Evolutionary conservation across 2,888 invertebrate genomes (phyloP).

Genomic region (Pharmacophagus antenor): DNA sequence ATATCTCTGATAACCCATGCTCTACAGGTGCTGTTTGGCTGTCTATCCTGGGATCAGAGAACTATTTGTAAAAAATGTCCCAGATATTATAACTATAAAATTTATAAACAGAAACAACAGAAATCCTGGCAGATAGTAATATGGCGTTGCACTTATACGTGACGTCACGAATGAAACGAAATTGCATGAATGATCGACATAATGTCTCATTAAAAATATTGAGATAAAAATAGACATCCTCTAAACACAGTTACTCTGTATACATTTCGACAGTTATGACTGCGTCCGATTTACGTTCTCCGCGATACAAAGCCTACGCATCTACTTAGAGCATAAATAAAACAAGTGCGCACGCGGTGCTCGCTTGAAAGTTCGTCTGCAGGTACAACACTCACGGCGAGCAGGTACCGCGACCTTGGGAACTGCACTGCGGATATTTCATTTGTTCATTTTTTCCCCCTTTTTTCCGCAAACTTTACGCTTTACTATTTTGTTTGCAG

Average conservation of each 20-base stretch:
- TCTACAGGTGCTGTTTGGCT: too few species aligned
- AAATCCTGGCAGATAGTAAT: constrained; percentile 19
- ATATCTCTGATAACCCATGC: too few species aligned
- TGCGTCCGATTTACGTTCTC: constrained; percentile 6
- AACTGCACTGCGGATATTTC: constrained; percentile 65
- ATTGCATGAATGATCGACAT: background rate
- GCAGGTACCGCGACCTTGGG: constrained; percentile 70
- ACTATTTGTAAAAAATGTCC: too few species aligned
- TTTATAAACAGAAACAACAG: too few species aligned
- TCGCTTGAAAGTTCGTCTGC: constrained; percentile 67
- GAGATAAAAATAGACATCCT: background rate
- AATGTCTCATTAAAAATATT: background rate
- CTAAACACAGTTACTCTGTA: background rate
- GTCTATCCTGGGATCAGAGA: too few species aligned
- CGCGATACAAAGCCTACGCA: constrained; percentile 41
- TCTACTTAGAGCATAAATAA: constrained; percentile 43
- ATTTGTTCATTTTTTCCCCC: constrained; percentile 58
- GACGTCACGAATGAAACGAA: constrained; percentile 13
- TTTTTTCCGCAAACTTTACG: constrained; percentile 66
- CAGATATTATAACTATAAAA: too few species aligned
- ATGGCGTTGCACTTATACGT: constrained; percentile 6
- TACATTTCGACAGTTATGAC: constrained; percentile 20
- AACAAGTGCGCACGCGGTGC: constrained; percentile 37
- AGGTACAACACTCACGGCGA: constrained; percentile 63
- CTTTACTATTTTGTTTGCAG: constrained; percentile 39